Evolutionary conservation across 2,797 vertebrate species (phyloP), one percentile per base, ranked within the genome.

Genomic region (Thripadectes ignobilis): DNA sequence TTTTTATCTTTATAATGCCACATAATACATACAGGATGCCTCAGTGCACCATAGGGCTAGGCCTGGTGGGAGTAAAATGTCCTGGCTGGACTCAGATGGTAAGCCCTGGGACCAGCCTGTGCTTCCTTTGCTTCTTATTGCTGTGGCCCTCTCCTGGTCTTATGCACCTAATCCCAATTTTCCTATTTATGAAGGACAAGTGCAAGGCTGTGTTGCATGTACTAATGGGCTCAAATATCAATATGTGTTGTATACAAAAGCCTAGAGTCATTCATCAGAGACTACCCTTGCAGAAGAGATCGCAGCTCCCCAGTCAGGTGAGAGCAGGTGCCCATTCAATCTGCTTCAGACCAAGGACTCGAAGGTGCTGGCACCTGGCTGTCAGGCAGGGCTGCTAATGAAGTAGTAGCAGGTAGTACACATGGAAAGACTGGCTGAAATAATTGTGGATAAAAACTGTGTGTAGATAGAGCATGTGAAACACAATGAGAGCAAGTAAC

Each of bases 231-330:
- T 52, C 13, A 34, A 10, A 26, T 59, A n/a, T 51, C 38, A 36
- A 21, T 12, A 55, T 8, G 4, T 36, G 5, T 22, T 43, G 14
- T 10, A 29, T 45, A 21, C 10, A 76, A 68, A 73, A 83, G 16
- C 21, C 29, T 55, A 10, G 5, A 45, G 41, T 38, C 13, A 26
- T 85, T 75, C 61, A 24, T 41, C 49, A 45, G 59, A 69, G 27
- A 46, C 5, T 24, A 39, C 2, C 19, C 24, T 54, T 58, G 38
- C 30, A 61, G 72, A 72, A 15, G 11, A 73, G 55, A n/a, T 1
- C 57, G 38, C 29, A 71, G 10, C 21, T 79, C 6, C 39, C 5
- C 0, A 0, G 16, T 36, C 13, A 52, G 66, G 9, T 29, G 30
- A 55, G 30, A 48, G 9, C 14, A 49, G 41, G 14, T 45, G 7